Base-by-base conservation (phyloP, 2,888 invertebrate species). In the Argynnis bischoffii region DNA sequence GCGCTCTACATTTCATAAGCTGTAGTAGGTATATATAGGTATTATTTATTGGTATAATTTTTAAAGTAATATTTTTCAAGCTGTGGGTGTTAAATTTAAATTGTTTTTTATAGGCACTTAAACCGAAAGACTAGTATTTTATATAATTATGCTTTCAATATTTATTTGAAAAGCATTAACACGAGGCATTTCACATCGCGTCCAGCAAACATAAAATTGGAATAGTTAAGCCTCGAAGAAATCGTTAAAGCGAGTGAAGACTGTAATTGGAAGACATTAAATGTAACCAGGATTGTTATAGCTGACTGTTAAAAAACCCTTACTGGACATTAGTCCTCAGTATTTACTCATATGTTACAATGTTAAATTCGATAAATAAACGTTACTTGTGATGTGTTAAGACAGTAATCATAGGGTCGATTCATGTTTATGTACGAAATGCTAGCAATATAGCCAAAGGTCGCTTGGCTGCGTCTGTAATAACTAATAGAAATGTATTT, bases 261-360 rank as follows among this genome's bases (percentile, higher is more conserved):
- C 91, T 92, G 86, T 92, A 92, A 92, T 92, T 92, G 92, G 90
- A 85, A 86, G 89, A 86, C 91, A 88, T 92, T 92, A 92, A 92
- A 89, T 87, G 86, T 87, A 84, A 82, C 81, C 81, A 84, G 77
- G 78, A 85, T 83, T 85, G 89, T 92, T 90, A 90, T 87, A 88
- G 83, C 87, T 81, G 88, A 86, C 86, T 86, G 87, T 91, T 90
- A 89, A 92, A 72, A 90, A 61, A 85, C 80, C 86, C 89, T 88
- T 88, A 86, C 83, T 83, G 83, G 84, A 85, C 84, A 90, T 90
- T 90, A 89, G 89, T 86, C 81, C 81, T 81, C 78, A 79, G 85
- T 88, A 84, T 90, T 88, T 89, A 85, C 85, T 83, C 83, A 82
- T 80, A 78, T 80, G 81, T 74, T 89, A 90, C 90, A 88, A 82